Base-by-base conservation (phyloP, 1,140 invertebrate species). In the Cyphomyrmex costatus region DNA sequence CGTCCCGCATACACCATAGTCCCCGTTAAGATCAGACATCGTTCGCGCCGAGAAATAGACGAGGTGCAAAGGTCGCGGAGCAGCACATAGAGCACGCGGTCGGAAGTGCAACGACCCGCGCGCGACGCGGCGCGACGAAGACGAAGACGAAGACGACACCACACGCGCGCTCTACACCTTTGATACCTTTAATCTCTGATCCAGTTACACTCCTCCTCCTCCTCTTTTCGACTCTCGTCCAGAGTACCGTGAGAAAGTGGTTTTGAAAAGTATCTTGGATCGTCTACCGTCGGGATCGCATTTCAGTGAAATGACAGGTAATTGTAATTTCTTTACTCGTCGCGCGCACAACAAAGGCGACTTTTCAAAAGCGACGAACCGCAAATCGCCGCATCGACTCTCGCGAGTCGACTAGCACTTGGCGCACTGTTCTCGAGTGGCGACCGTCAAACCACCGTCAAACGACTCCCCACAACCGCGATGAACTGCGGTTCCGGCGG, bases 61-160 rank as follows among this genome's bases (percentile, higher is more conserved):
- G 42, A 56, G 73, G 56, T 61, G 27, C 82, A 56, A 78, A 65
- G 82, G 33, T 78, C 82, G 46, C 24, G 14, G 49, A 6, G 24
- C 36, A 6, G 63, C 30, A 6, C 58, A 16, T 19, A 70, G 71
- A 63, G 56, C 65, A 36, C 66, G 49, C 49, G 79, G 51, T 73
- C 71, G 58, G 58, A 84, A 77, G 78, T 61, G 80, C 80, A 76
- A 77, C 79, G 79, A 82, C 79, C 79, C n/a, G 60, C 60, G 10
- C 4, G 58, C 19, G 63, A 2, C 2, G 65, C 56, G 30, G 5
- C 73, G 5, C 73, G 5, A 19, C 51, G 51, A 56, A 19, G 24
- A 56, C 46, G 36, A 8, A 42, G 42, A 27, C n/a, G 36, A 24
- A 6, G 21, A 70, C 66, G 36, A n/a, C 27, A 7, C 63, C 36